Conservation (phyloP, 2,888 invertebrate species). For the Podabrus alpinus region DNA sequence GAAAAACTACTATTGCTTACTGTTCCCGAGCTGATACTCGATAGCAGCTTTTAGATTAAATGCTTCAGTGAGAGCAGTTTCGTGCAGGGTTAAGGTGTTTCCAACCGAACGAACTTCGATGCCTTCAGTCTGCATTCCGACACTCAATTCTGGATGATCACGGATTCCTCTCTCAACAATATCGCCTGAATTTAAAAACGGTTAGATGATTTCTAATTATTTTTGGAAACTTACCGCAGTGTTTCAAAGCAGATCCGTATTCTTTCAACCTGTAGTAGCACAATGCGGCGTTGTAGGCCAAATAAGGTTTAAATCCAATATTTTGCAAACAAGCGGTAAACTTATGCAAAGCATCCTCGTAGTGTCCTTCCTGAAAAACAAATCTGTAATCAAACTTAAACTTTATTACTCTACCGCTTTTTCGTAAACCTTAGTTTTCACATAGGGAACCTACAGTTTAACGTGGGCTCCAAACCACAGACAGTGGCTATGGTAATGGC, state of each 20-base stretch:
- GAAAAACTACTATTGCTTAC: constrained; percentile 52
- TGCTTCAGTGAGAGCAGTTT: constrained; percentile 96
- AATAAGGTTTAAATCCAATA: constrained; percentile 85
- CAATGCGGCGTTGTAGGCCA: constrained; percentile 94
- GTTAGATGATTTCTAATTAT: background rate
- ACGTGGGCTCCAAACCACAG: too few relatives aligned
- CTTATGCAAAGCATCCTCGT: constrained; percentile 88
- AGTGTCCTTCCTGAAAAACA: constrained; percentile 74
- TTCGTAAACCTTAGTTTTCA: too few relatives aligned
- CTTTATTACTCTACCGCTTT: too few relatives aligned
- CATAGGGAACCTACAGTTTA: too few relatives aligned
- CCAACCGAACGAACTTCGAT: constrained; percentile 94
- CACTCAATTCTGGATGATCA: constrained; percentile 95
- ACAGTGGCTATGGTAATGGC: too few relatives aligned
- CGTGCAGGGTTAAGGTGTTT: constrained; percentile 89
- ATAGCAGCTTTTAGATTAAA: constrained; percentile 98
- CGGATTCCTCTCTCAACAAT: constrained; percentile 95
- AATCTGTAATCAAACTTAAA: too few relatives aligned
- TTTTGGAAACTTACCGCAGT: constrained; percentile 68
- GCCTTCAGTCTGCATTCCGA: constrained; percentile 95
- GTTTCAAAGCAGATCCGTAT: constrained; percentile 89
- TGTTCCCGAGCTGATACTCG: constrained; percentile 90
- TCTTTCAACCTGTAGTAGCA: constrained; percentile 94
- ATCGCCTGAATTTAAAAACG: constrained; percentile 63
- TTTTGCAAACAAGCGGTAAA: constrained; percentile 87